phyloP scores from a whole-genome alignment of 2,888 invertebrate genomes.

The Eretmocerus hayati region DNA sequence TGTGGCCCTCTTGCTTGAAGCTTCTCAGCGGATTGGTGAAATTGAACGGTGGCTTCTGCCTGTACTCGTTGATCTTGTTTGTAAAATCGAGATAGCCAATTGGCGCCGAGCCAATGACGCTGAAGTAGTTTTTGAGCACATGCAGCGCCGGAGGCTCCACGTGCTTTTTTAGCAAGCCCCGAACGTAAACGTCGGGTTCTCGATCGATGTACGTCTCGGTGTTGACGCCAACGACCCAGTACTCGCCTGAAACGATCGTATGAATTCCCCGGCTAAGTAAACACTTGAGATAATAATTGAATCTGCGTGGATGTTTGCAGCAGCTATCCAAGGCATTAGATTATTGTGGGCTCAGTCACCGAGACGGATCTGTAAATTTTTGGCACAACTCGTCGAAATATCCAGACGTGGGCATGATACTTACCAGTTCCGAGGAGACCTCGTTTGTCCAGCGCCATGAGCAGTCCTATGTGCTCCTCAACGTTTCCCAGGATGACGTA shows the following conservation, averaged over 20 bases:
- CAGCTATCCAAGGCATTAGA: too few species aligned
- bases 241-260: constrained; percentile 63
- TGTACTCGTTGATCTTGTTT: constrained; percentile 69
- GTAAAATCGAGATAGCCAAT: constrained; percentile 69
- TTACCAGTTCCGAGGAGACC: constrained; percentile 74
- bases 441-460: constrained; percentile 76
- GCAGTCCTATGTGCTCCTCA: constrained; percentile 85
- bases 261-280: too few species aligned
- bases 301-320: too few species aligned
- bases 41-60: constrained; percentile 81
- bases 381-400: too few species aligned
- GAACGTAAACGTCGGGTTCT: constrained; percentile 71
- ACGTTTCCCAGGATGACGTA: constrained; percentile 85
- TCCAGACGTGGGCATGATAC: too few species aligned
- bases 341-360: too few species aligned
- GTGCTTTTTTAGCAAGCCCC: constrained; percentile 59
- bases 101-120: constrained; percentile 72
- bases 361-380: too few species aligned
- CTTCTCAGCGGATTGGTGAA: constrained; percentile 68
- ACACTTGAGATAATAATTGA: neutral
- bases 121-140: constrained; percentile 76
- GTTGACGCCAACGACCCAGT: constrained; percentile 88
- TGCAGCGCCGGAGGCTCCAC: constrained; percentile 53
- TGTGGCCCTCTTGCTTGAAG: constrained; percentile 11
- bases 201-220: constrained; percentile 78